Evolutionary conservation across 2,888 invertebrate species (phyloP), one percentile per base, ranked within the genome.

Genomic region (Epinotia bilunana): DNA sequence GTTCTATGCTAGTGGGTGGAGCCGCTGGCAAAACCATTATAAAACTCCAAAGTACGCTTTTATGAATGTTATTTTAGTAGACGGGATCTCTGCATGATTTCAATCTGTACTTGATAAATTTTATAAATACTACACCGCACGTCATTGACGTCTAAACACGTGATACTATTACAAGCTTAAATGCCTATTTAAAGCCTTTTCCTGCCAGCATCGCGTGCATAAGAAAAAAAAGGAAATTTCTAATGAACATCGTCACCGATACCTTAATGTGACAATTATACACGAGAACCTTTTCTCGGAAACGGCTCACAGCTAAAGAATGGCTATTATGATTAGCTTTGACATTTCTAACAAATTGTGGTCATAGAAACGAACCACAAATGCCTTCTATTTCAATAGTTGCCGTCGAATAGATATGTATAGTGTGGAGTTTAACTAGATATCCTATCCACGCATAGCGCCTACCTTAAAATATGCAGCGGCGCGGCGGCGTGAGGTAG

Each of bases 191-290:
- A 9, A 64, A 39, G 33, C 39, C 64, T 65, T 65, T 60, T 53
- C 70, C 70, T 70, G 49, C 20, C 12, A 20, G 16, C 5, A 39
- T 74, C 58, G 74, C 74, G 70, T 70, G 74, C 49, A 53, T 11
- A 16, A 33, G 20, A 64, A 18, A 60, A 58, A 74, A 39, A 74
- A 65, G 53, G 55, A 53, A 71, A 64, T 71, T 65, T 74, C 70
- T 74, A 53, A 74, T 71, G 70, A 74, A 64, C 64, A 23, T 65
- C 74, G 74, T 64, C 70, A 74, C 65, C 63, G 74, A 74, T 74
- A 74, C 39, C 70, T 65, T 74, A 71, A 74, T 71, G 74, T 74
- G 74, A 74, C 74, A 70, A 74, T 74, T 71, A 74, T 20, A 70
- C 63, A 23, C 28, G 69, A 64, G 69, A 70, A 63, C 39, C 61